These are phyloP conservation scores for Syritta pipiens DNA, from an alignment of 2,888 invertebrate species.

Conservation along the genomic window DNA sequence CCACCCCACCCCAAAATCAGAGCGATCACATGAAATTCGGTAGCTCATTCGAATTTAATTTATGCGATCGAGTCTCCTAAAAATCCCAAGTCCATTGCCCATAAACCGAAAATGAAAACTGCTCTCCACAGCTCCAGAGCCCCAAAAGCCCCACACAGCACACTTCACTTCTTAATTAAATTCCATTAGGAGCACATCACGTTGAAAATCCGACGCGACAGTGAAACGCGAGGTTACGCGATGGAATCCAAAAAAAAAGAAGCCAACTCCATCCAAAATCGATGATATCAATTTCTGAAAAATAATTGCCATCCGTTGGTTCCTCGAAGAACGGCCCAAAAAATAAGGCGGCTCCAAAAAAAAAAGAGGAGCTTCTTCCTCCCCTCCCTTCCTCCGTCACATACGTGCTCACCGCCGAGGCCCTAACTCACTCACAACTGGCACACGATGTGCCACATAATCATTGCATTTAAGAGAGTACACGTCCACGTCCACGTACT, in stretches of 20 bases:
- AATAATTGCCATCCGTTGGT: slow-evolving; percentile 54
- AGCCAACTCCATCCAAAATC: slow-evolving; percentile 33
- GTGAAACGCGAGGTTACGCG: slow-evolving; percentile 25
- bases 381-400: slow-evolving; percentile 48
- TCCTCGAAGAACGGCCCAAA: slow-evolving; percentile 28
- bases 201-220: slow-evolving; percentile 14
- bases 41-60: slow-evolving; percentile 46
- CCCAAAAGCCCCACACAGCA: slow-evolving; percentile 6
- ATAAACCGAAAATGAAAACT: neutral
- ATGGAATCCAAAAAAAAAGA: slow-evolving; percentile 32
- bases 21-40: slow-evolving; percentile 40
- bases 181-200: slow-evolving; percentile 61
- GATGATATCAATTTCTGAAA: slow-evolving; percentile 68
- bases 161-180: slow-evolving; percentile 64
- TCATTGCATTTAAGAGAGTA: slow-evolving; percentile 60
- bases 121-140: too few relatives aligned
- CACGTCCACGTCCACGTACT: slow-evolving; percentile 31
- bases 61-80: slow-evolving; percentile 40
- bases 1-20: too few relatives aligned
- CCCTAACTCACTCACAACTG: slow-evolving; percentile 68
- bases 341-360: slow-evolving; percentile 10
- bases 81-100: neutral
- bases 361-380: neutral
- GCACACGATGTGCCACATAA: slow-evolving; percentile 69
- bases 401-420: slow-evolving; percentile 56